A percentile compares a stretch with the other conserved stretches of the same genome.
phyloP scores from a whole-genome alignment of 2,888 invertebrate genomes.

The Petrolisthes cinctipes region DNA sequence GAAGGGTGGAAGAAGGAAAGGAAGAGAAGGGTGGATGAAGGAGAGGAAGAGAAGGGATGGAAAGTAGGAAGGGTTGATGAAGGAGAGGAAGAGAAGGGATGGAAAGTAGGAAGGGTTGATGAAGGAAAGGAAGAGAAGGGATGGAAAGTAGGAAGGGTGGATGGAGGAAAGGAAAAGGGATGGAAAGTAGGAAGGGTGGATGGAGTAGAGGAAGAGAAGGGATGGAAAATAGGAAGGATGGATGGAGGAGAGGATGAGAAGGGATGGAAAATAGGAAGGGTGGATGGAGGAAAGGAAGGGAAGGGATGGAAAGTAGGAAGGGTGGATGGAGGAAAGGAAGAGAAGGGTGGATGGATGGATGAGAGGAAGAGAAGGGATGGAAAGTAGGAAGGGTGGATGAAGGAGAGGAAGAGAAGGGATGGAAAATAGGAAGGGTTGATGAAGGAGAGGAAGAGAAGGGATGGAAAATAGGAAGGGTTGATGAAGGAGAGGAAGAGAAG shows the following conservation, averaged over 20 bases:
- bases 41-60: neutral
- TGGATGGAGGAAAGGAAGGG: neutral
- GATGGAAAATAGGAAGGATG: neutral
- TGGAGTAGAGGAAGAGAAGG: no score
- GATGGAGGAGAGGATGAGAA: neutral
- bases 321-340: neutral
- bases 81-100: neutral
- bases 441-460: neutral
- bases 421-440: neutral
- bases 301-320: neutral
- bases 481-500: neutral
- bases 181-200: neutral
- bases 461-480: neutral
- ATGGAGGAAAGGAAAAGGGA: neutral
- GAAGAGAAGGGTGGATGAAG: neutral
- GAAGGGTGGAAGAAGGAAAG: neutral
- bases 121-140: neutral
- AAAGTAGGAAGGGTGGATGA: no score
- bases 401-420: neutral
- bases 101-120: neutral
- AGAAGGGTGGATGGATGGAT: neutral
- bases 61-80: neutral
- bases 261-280: neutral
- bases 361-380: no score
- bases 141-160: neutral